These are phyloP conservation scores for Zaprionus ornatus DNA, from an alignment of 1,140 invertebrate genomes.

Conservation along the genomic window DNA sequence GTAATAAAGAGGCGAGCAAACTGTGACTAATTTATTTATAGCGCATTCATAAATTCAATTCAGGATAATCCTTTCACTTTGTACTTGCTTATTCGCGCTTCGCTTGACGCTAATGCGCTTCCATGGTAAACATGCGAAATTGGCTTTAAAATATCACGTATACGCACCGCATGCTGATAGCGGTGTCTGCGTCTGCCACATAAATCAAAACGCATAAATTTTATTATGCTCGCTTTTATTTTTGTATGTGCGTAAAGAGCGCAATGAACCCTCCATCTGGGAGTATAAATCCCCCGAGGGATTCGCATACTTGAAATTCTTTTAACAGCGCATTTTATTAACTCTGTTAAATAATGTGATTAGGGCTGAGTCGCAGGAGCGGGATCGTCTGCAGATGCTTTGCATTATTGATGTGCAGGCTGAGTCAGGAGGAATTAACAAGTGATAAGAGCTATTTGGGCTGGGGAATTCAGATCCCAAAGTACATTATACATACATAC, in stretches of 20 bases:
- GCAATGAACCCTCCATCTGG: slow-evolving; percentile 22
- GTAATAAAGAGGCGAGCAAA: not conserved
- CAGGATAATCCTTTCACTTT: slow-evolving; percentile 24
- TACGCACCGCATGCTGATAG: slow-evolving; percentile 57
- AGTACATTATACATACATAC: not conserved
- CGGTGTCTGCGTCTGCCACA: slow-evolving; percentile 31
- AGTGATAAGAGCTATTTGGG: not conserved
- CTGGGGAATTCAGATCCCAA: not conserved
- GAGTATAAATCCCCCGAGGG: slow-evolving; percentile 24
- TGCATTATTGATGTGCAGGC: not conserved
- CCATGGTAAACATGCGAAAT: slow-evolving; percentile 22
- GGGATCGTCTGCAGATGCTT: not conserved
- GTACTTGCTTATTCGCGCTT: slow-evolving; percentile 6
- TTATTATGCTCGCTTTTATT: slow-evolving; percentile 45
- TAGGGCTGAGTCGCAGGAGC: slow-evolving; percentile 7
- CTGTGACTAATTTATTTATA: slow-evolving; percentile 22
- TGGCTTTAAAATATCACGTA: slow-evolving; percentile 49
- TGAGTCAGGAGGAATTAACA: slow-evolving; percentile 1
- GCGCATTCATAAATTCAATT: slow-evolving; percentile 12
- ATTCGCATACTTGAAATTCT: slow-evolving; percentile 47
- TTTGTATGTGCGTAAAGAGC: not conserved
- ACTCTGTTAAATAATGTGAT: slow-evolving; percentile 58
- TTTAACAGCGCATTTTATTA: slow-evolving; percentile 68
- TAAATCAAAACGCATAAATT: slow-evolving; percentile 55
- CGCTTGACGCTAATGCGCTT: slow-evolving; percentile 8